These are phyloP conservation scores for Epinotia nisella DNA, from an alignment of 2,888 invertebrate species.

Conservation along the genomic window DNA sequence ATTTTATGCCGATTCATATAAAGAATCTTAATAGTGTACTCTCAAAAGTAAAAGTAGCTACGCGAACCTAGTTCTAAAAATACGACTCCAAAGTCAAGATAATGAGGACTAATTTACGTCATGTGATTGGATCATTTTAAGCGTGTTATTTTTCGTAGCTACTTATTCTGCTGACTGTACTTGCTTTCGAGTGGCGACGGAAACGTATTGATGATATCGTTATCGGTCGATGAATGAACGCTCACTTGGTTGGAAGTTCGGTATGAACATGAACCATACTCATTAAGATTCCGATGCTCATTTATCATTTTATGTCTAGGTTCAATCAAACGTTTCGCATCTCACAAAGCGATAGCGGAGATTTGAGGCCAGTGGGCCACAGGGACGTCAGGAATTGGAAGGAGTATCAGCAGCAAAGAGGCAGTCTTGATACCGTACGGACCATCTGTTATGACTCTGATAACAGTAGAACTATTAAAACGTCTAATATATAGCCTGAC, in stretches of 20 bases:
- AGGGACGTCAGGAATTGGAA: constrained; percentile 52
- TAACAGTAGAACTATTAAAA: constrained; percentile 50
- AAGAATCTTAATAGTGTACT: not conserved
- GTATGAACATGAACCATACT: constrained; percentile 5
- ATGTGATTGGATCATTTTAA: too few species aligned
- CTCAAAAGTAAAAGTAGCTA: too few species aligned
- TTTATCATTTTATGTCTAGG: constrained; percentile 59
- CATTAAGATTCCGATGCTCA: constrained; percentile 16
- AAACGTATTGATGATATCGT: constrained; percentile 7
- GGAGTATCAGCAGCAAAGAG: constrained; percentile 54
- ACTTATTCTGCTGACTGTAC: not conserved
- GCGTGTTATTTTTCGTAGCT: too few species aligned
- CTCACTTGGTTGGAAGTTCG: not conserved
- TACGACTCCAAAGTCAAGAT: too few species aligned
- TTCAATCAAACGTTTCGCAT: constrained; percentile 60
- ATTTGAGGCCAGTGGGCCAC: constrained; percentile 51
- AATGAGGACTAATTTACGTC: too few species aligned
- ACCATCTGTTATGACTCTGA: constrained; percentile 55
- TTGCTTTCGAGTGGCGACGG: not conserved
- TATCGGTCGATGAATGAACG: not conserved
- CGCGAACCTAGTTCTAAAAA: too few species aligned
- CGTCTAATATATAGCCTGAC: constrained; percentile 26
- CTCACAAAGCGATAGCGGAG: constrained; percentile 51
- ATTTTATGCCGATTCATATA: not conserved
- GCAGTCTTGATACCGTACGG: constrained; percentile 64